phyloP scores from a whole-genome alignment of 2,113 vertebrate species.

The Colistium nudipinnis region DNA sequence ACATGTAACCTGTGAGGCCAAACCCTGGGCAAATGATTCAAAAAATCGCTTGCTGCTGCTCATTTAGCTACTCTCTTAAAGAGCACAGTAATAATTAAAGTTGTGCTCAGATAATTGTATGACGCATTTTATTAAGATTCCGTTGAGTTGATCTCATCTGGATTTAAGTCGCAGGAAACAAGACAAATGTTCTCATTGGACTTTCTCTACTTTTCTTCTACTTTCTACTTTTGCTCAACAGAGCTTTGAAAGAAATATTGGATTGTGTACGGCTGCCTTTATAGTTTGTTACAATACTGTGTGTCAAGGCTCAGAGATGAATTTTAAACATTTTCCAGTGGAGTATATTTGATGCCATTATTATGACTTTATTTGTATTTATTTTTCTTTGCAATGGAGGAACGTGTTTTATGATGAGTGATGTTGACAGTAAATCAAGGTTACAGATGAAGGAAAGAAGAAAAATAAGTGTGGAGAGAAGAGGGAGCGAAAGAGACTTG shows the following conservation, averaged over 20 bases:
- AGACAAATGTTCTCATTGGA: neutral
- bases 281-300: neutral
- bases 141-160: neutral
- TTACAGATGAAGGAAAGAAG: conserved; percentile 20
- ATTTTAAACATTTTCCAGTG: neutral
- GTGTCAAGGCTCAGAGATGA: neutral
- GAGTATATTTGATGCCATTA: neutral
- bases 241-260: conserved; percentile 1
- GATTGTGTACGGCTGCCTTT: conserved; percentile 2
- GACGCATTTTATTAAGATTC: neutral
- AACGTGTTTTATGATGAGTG: conserved; percentile 12
- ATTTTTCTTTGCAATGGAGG: neutral
- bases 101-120: neutral
- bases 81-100: neutral
- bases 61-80: neutral
- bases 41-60: neutral
- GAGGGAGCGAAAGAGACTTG: neutral
- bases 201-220: too few relatives aligned
- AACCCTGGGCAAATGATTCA: neutral
- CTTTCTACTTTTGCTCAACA: neutral
- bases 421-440: conserved; percentile 2
- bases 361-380: neutral
- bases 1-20: neutral
- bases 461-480: neutral
- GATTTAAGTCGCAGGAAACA: neutral